These are phyloP conservation scores for Dissostichus mawsoni DNA, from an alignment of 2,113 vertebrate species.

Conservation along the genomic window DNA sequence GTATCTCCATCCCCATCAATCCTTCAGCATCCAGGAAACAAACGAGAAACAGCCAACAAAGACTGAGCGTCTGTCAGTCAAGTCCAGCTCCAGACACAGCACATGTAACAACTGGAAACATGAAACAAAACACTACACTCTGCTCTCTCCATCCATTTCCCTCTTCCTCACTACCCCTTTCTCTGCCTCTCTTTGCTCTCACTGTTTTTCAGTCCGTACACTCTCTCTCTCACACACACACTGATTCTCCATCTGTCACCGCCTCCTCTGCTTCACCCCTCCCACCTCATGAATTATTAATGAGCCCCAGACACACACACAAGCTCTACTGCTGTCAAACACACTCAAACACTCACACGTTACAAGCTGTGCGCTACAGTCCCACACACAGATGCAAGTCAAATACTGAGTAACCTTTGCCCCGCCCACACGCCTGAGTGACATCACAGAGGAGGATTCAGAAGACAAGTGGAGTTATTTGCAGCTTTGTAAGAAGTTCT, in stretches of 20 bases:
- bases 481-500: too few relatives aligned
- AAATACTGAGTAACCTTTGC: neutral
- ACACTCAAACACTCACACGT: constrained; percentile 25
- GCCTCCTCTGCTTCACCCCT: constrained; percentile 69
- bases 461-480: neutral
- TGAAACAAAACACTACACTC: neutral
- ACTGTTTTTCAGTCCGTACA: constrained; percentile 3
- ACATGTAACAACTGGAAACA: neutral
- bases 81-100: constrained; percentile 9
- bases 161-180: constrained; percentile 24
- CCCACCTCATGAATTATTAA: constrained; percentile 85
- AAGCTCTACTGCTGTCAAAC: constrained; percentile 39
- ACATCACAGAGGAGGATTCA: neutral
- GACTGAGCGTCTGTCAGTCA: constrained; percentile 30
- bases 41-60: constrained; percentile 27
- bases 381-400: constrained; percentile 9
- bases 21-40: constrained; percentile 49
- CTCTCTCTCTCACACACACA: constrained; percentile 34
- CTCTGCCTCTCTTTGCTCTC: constrained; percentile 25
- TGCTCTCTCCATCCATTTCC: neutral
- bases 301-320: constrained; percentile 35
- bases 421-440: neutral
- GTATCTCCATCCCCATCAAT: constrained; percentile 57
- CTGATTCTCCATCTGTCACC: constrained; percentile 78
- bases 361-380: constrained; percentile 6